Percentiles rank a stretch among this genome's conserved stretches.
Evolutionary conservation across 2,888 invertebrate species (phyloP).

Genomic region (Myopa testacea): DNA sequence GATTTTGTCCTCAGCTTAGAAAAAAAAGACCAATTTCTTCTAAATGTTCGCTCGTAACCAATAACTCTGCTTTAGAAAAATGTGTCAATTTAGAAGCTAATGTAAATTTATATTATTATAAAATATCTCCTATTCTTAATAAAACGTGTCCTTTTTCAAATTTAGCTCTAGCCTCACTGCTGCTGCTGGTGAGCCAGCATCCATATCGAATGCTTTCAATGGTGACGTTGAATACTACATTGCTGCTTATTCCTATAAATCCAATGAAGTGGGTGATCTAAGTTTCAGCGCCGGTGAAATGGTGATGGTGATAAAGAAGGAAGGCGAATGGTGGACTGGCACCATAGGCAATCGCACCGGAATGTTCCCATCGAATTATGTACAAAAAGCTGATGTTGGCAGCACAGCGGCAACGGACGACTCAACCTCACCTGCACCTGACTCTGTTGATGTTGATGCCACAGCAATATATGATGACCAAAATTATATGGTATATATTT

Average conservation of each 20-base stretch:
- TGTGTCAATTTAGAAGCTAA: too few species aligned
- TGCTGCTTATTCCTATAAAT: constrained; percentile 90
- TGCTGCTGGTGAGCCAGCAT: constrained; percentile 49
- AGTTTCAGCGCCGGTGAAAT: constrained; percentile 88
- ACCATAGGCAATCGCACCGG: constrained; percentile 84
- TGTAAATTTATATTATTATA: too few species aligned
- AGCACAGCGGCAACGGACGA: constrained; percentile 48
- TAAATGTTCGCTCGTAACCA: too few species aligned
- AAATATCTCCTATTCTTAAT: too few species aligned
- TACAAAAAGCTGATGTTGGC: constrained; percentile 76
- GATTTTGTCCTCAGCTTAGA: constrained; percentile 3
- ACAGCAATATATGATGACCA: constrained; percentile 48
- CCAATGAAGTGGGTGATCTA: constrained; percentile 90
- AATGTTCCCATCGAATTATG: constrained; percentile 98
- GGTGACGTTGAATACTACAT: constrained; percentile 81
- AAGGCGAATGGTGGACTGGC: constrained; percentile 99
- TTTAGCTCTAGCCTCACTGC: constrained; percentile 33
- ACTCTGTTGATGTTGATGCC: constrained; percentile 38
- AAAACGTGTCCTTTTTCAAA: background rate
- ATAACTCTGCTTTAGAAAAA: too few species aligned
- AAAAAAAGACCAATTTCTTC: too few species aligned
- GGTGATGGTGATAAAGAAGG: constrained; percentile 87
- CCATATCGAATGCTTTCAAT: constrained; percentile 55
- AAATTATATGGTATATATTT: constrained; percentile 32
- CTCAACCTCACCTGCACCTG: constrained; percentile 1